Conservation (phyloP, 1,140 invertebrate species). For the Plectrocnemia conspersa region DNA sequence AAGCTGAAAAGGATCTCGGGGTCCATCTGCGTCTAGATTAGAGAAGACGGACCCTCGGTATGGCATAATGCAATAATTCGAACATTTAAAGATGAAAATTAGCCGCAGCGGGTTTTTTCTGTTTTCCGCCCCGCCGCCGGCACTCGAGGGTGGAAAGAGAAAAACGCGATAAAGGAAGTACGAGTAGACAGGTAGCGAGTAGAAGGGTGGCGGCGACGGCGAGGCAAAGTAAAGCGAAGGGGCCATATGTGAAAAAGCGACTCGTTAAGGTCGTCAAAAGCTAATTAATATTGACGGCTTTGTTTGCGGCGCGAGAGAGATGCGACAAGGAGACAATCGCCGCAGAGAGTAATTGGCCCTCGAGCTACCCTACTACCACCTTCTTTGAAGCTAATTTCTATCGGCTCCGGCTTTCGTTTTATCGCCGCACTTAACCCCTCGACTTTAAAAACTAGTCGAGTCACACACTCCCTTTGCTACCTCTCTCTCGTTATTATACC, state of each 20-base stretch:
- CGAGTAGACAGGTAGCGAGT: neutral
- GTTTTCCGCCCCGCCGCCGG: constrained; percentile 25
- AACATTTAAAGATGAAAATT: constrained; percentile 34
- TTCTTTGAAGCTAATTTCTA: too few species aligned
- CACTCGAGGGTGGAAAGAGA: constrained; percentile 19
- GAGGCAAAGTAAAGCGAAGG: neutral
- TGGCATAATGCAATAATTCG: constrained; percentile 27
- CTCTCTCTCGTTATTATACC: too few species aligned
- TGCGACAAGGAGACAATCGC: constrained; percentile 13
- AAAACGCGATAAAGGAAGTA: constrained; percentile 7
- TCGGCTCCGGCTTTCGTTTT: too few species aligned
- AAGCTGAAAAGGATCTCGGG: too few species aligned
- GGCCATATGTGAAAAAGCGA: too few species aligned
- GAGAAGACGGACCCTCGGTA: neutral
- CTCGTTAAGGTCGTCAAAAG: constrained; percentile 4
- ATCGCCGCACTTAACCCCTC: too few species aligned
- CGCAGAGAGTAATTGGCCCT: constrained; percentile 22
- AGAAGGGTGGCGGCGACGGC: neutral
- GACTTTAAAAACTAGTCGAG: too few species aligned
- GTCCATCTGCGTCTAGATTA: neutral
- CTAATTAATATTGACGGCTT: constrained; percentile 9
- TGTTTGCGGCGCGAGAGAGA: neutral
- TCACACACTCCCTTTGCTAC: too few species aligned
- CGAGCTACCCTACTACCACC: constrained; percentile 12
- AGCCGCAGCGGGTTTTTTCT: constrained; percentile 30